These are phyloP conservation scores for Zaprionus nigranus DNA, from an alignment of 1,140 invertebrate genomes.

Conservation along the genomic window DNA sequence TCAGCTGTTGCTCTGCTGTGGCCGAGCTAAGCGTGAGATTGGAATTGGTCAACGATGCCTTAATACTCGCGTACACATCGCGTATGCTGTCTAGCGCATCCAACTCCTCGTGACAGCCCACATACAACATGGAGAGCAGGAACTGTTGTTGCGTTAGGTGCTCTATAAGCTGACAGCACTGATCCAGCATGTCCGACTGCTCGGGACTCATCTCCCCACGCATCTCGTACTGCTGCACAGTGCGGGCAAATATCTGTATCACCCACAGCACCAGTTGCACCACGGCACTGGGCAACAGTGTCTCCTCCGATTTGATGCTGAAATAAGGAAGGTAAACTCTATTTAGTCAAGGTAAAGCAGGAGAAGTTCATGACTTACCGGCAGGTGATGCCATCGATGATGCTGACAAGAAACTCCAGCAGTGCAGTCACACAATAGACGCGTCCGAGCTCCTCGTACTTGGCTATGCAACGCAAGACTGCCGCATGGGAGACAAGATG, in stretches of 20 bases:
- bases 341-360: neutral
- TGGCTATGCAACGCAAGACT: constrained; percentile 93
- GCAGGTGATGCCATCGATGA: constrained; percentile 88
- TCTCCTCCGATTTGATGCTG: constrained; percentile 93
- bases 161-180: constrained; percentile 89
- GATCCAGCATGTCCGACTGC: constrained; percentile 88
- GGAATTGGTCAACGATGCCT: constrained; percentile 69
- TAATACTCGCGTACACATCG: constrained; percentile 72
- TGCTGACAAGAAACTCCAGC: constrained; percentile 93
- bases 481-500: constrained; percentile 96
- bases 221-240: constrained; percentile 85
- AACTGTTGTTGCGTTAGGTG: constrained; percentile 91
- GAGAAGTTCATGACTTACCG: constrained; percentile 48
- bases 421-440: constrained; percentile 94
- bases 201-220: constrained; percentile 85
- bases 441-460: constrained; percentile 95
- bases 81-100: constrained; percentile 64
- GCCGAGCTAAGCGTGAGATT: constrained; percentile 61
- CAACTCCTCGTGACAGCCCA: constrained; percentile 90
- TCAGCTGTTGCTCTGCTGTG: constrained; percentile 64
- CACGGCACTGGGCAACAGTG: constrained; percentile 90
- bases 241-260: constrained; percentile 90
- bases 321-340: constrained; percentile 46
- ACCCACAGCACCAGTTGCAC: constrained; percentile 92
- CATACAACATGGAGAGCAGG: constrained; percentile 92